Evolutionary conservation across 2,888 invertebrate genomes (phyloP), one percentile per base, ranked within the genome.

Genomic region (Acanthosepion esculentum): DNA sequence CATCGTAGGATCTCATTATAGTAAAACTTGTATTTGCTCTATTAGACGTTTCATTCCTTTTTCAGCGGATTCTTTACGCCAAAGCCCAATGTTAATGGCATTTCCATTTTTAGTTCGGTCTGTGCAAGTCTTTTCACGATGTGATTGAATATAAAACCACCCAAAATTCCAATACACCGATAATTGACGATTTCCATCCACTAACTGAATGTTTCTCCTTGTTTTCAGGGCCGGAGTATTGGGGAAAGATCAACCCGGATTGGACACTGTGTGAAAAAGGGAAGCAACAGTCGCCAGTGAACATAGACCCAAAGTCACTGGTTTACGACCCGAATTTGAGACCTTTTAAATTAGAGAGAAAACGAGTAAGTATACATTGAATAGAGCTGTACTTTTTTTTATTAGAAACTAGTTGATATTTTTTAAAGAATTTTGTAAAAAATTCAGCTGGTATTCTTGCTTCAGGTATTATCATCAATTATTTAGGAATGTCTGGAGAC

Each of bases 231-330:
- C 99, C 99, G 95, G 99, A 99, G 95, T 99, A 99, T 98, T 99
- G 99, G 99, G 99, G 99, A 95, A 98, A 99, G 96, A 99, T 99
- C 98, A 99, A 99, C 98, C 99, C 99, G 94, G 99, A 99, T 97
- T 99, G 99, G 99, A 98, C 98, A 96, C 98, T 99, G 96, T 99
- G 99, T 98, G 99, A 99, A 98, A 99, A 99, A 97, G 99, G 99
- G 95, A 98, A 99, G 96, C 98, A 99, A 96, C 99, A 99, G 98
- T 99, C 99, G 55, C 99, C 99, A 91, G 99, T 99, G 97, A 99
- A 99, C 98, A 98, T 99, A 97, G 99, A 99, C 97, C 99, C 99
- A 64, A 98, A 98, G 97, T 98, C 98, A 97, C 98, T 99, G 96
- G 98, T 99, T 96, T 99, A 98, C 98, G 99, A 99, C 98, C 99